These are phyloP conservation scores for Drosophila azteca DNA, from an alignment of 1,140 invertebrate genomes.

Conservation along the genomic window DNA sequence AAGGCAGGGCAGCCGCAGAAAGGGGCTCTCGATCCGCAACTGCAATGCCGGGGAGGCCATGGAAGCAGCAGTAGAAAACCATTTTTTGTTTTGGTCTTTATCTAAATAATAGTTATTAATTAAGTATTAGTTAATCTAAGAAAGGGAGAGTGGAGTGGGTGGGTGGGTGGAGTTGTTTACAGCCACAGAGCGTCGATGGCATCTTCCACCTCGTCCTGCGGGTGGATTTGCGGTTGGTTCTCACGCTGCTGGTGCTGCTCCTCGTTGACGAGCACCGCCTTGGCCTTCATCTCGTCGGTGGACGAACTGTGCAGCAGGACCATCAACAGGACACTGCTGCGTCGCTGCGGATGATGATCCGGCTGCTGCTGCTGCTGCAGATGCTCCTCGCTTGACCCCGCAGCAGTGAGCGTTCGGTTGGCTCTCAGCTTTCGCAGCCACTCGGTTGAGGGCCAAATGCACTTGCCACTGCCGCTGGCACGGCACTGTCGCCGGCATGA, in stretches of 20 bases:
- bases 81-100: slow-evolving; percentile 40
- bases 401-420: slow-evolving; percentile 5
- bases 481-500: slow-evolving; percentile 45
- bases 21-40: slow-evolving; percentile 35
- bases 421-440: slow-evolving; percentile 61
- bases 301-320: slow-evolving; percentile 58
- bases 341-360: slow-evolving; percentile 22
- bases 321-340: slow-evolving; percentile 67
- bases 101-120: slow-evolving; percentile 34
- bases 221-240: slow-evolving; percentile 35
- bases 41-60: slow-evolving; percentile 16
- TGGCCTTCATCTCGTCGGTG: slow-evolving; percentile 61
- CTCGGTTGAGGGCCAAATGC: slow-evolving; percentile 66
- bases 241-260: slow-evolving; percentile 52
- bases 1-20: slow-evolving; percentile 17
- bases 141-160: neutral
- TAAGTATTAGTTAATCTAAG: slow-evolving; percentile 24
- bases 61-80: slow-evolving; percentile 37
- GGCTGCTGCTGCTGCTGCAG: slow-evolving; percentile 23
- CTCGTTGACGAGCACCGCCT: slow-evolving; percentile 66
- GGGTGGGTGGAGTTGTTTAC: slow-evolving; percentile 21
- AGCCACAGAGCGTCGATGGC: slow-evolving; percentile 73
- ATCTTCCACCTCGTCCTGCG: slow-evolving; percentile 59
- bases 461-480: slow-evolving; percentile 51
- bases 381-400: slow-evolving; percentile 18